Conservation (phyloP, 2,888 invertebrate genomes). For the Archips xylosteana region DNA sequence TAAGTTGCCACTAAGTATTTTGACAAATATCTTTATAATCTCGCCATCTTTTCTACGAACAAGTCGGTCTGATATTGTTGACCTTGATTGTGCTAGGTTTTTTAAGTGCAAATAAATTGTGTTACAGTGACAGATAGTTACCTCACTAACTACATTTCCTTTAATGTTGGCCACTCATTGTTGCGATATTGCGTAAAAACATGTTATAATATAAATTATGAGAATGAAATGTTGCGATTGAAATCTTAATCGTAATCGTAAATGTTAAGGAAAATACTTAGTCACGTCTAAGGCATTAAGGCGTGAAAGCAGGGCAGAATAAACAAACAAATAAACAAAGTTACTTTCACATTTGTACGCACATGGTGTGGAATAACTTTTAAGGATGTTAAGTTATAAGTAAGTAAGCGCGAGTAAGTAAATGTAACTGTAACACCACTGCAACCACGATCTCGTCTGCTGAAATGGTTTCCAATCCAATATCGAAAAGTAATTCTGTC, state of each 20-base stretch:
- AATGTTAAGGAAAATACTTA: not conserved
- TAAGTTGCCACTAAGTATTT: too few relatives aligned
- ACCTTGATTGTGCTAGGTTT: not conserved
- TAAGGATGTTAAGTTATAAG: not conserved
- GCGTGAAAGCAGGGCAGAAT: constrained; percentile 8
- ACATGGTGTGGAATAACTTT: not conserved
- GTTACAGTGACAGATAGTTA: not conserved
- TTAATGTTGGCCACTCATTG: not conserved
- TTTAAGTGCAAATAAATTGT: not conserved
- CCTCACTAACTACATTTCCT: too few relatives aligned
- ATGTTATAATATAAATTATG: not conserved
- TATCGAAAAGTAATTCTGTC: too few relatives aligned
- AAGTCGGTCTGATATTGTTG: not conserved
- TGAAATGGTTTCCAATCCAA: too few relatives aligned
- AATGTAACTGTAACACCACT: too few relatives aligned
- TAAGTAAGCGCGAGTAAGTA: too few relatives aligned
- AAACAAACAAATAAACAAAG: constrained; percentile 11
- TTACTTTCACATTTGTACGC: not conserved
- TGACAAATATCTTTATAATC: too few relatives aligned
- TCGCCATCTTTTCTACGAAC: not conserved
- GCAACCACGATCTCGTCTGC: too few relatives aligned
- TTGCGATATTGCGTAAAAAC: not conserved
- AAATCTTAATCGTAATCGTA: not conserved
- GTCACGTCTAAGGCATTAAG: constrained; percentile 7
- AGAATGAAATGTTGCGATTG: not conserved